Conservation (phyloP, 2,888 invertebrate species). For the Drosophila aldrichi region DNA sequence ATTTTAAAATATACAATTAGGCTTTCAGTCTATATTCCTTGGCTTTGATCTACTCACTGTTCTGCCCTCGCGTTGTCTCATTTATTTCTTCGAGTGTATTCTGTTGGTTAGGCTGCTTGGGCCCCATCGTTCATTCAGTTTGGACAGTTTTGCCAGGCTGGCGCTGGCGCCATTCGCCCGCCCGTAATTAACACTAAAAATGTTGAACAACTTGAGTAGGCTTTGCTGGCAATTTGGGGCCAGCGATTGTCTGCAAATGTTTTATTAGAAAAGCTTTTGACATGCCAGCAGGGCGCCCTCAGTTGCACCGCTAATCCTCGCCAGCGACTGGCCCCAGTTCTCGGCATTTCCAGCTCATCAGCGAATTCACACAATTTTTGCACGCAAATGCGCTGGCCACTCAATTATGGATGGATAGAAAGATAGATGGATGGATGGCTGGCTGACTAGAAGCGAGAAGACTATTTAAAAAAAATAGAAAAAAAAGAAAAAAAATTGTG, state of each 20-base stretch:
- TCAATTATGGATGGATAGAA: constrained; percentile 50
- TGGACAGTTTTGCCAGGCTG: constrained; percentile 48
- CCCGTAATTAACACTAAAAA: constrained; percentile 65
- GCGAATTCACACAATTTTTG: constrained; percentile 78
- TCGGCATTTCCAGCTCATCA: constrained; percentile 65
- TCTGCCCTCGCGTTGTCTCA: not conserved
- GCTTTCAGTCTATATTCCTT: no score
- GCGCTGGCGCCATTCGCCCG: constrained; percentile 73
- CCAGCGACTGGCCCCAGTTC: constrained; percentile 10
- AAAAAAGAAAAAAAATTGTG: constrained; percentile 52
- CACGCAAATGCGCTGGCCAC: constrained; percentile 70
- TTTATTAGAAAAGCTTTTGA: constrained; percentile 75
- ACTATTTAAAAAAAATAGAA: constrained; percentile 42
- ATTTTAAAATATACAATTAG: no score
- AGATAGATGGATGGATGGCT: constrained; percentile 8
- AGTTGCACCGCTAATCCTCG: constrained; percentile 43
- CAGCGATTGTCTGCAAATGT: constrained; percentile 70
- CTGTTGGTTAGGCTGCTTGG: constrained; percentile 9
- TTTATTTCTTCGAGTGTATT: constrained; percentile 17
- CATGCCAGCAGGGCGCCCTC: constrained; percentile 50
- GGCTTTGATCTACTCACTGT: no score
- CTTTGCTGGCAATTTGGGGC: constrained; percentile 42
- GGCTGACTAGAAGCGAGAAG: constrained; percentile 17
- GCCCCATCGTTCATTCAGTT: constrained; percentile 40
- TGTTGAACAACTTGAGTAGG: constrained; percentile 47